Base-by-base conservation (phyloP, 2,888 invertebrate genomes). In the Leptinotarsa tumamoca region DNA sequence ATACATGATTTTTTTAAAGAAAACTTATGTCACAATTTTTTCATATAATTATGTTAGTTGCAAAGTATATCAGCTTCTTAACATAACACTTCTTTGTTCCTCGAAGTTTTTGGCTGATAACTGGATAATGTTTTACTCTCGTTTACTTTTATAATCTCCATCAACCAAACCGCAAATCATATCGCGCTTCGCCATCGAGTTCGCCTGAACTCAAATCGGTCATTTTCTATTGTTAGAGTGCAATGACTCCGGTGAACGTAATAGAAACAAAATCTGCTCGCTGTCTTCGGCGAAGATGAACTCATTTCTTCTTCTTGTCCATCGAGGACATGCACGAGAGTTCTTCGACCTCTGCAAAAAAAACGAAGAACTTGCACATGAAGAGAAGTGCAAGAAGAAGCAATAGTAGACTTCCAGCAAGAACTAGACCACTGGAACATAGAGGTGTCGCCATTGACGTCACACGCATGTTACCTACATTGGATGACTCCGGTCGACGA, bases 351-450 rank as follows among this genome's bases (percentile, higher is more conserved):
- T 76, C 69, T 54, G 43, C 73, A 73, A 77, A 70, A 72, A 74
- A 75, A 67, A 72, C 58, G 75, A 75, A 76, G 76, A 78, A 78
- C 77, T 75, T 78, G 80, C 80, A 78, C 76, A 78, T 75, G 77
- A 72, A 75, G 81, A 82, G 81, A 80, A 83, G 79, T 78, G 81
- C 81, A 81, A 80, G 77, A 78, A 79, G 78, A 74, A 74, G 78
- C 79, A 43, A 43, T 80, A 79, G 78, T 84, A 85, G 85, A 84
- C 83, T 84, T 83, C 80, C 82, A 80, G 79, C 72, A 66, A 69
- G 71, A 78, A 86, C 88, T 87, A 87, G 88, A 88, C 88, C 88
- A 87, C 87, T 85, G 85, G 88, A 87, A 86, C 87, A 87, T 87
- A 85, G 85, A 87, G 87, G 87, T 87, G 87, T 88, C 87, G 87